Evolutionary conservation across 2,888 invertebrate species (phyloP), one percentile per base, ranked within the genome.

Genomic region (Ptychoptera albimana): DNA sequence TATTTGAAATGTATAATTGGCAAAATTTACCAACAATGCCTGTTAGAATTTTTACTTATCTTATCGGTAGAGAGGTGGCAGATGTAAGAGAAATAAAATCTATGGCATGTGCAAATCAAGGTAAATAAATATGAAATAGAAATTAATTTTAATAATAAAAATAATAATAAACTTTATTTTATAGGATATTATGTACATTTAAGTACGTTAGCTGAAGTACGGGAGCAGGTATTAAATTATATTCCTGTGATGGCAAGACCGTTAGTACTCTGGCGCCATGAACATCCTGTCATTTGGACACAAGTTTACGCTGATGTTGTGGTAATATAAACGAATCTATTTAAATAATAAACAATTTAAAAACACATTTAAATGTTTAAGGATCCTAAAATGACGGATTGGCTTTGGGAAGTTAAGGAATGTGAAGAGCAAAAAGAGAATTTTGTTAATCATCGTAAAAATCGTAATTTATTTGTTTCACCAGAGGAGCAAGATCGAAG

Each of bases 101-200:
- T 88, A 97, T 99, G 92, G 97, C 98, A 42, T 98, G 97, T 65
- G 84, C 84, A 16, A 98, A 99, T 66, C 81, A 88, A 51, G 42
- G 42, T 42, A 5, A 2, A 13, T 36, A 8, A 39, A 15, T 32
- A 15, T 7, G 1, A 37, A 8, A 30, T 9, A 7, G 12, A 13
- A 14, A 10, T 6, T 30, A 29, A 14, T 9, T 7, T 37, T 9
- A 5, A 37, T 13, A 37, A 42, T 31, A 45, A 14, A 39, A 34
- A 38, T 13, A 15, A 40, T 53, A 57, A 5, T 55, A 73, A 7
- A 32, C 2, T 32, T 32, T 32, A 11, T 32, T 32, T 35, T 34
- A 12, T n/a, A 42, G 94, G 94, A 10, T 94, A 83, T 66, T 94
- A 88, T 69, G 92, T 94, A 15, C 97, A 97, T 61, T 77, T 98